Evolutionary conservation across 2,797 vertebrate species (phyloP).

Genomic region (Anisognathus igniventris): DNA sequence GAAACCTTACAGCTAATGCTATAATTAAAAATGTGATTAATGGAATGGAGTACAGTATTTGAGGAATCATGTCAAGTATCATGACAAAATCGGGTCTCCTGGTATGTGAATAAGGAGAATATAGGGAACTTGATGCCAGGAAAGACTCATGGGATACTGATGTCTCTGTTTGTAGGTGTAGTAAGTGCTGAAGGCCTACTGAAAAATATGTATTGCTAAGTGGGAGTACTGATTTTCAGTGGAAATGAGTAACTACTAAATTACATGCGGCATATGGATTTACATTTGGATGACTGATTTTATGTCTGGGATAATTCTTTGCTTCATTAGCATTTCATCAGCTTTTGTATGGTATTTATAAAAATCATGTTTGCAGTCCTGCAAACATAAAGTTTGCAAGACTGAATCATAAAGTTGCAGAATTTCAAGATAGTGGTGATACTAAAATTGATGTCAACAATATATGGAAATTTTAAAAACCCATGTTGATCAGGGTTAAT

Average conservation of each 20-base stretch:
- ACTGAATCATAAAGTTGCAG: neutral
- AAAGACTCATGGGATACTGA: neutral
- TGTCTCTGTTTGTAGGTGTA: neutral
- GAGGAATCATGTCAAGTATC: neutral
- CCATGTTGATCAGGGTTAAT: neutral
- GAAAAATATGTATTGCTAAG: neutral
- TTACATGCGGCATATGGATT: neutral
- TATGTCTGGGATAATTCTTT: constrained; percentile 6
- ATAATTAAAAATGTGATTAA: neutral
- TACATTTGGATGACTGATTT: constrained; percentile 23
- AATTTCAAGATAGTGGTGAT: neutral
- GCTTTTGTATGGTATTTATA: neutral
- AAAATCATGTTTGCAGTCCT: neutral
- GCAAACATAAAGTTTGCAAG: neutral
- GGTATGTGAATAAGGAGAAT: neutral
- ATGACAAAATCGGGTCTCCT: neutral
- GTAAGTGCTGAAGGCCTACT: neutral
- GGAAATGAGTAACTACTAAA: neutral
- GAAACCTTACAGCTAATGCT: neutral
- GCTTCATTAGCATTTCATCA: constrained; percentile 7
- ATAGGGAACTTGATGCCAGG: neutral
- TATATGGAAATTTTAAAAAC: neutral
- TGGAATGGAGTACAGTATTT: neutral
- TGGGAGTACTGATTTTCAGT: neutral
- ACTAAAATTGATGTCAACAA: neutral